Base-by-base conservation (phyloP, 2,888 invertebrate species). In the Scaptomyza reducta region DNA sequence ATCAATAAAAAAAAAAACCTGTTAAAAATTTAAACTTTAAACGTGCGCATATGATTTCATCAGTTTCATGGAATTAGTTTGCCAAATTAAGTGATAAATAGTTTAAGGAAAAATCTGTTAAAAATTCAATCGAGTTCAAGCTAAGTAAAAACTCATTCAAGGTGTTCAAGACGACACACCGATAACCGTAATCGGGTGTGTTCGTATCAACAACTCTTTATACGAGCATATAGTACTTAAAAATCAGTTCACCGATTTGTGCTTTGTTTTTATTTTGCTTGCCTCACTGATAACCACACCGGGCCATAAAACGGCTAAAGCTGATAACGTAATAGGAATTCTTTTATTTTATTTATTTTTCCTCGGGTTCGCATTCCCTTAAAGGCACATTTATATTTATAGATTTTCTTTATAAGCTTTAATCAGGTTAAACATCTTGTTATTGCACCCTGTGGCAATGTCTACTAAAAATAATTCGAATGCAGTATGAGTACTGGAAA, bases 181-280 rank as follows among this genome's bases (percentile, higher is more conserved):
- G 61, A 55, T 61, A 29, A 45, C 33, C 47, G 41, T 74, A 74
- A 78, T 74, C 69, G 44, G 33, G 22, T 49, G 25, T 62, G 59
- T 50, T 61, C 40, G 2, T 1, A 79, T 79, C 75, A 57, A 27
- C 22, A 40, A 38, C 38, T 14, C 38, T 46, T 33, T 40, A 46
- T 38, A 45, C 59, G 66, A 58, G 74, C n/a, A n/a, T 67, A 44
- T 31, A 31, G 56, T 54, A 27, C 58, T 57, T 59, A 69, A 84
- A 87, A 84, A 87, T 65, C 66, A 84, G 63, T 62, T 80, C 45
- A 54, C 14, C n/a, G 41, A 25, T 45, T 58, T 80, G 57, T 47
- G 42, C 42, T 27, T 45, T 66, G n/a, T 31, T 57, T 18, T 58
- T 51, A 38, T 49, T 55, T 22, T 54, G 49, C 66, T 64, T 47